A percentile compares a stretch with the other conserved stretches of the same genome.
Conservation (phyloP, 2,888 invertebrate species). For the Dendrolimus pini region DNA sequence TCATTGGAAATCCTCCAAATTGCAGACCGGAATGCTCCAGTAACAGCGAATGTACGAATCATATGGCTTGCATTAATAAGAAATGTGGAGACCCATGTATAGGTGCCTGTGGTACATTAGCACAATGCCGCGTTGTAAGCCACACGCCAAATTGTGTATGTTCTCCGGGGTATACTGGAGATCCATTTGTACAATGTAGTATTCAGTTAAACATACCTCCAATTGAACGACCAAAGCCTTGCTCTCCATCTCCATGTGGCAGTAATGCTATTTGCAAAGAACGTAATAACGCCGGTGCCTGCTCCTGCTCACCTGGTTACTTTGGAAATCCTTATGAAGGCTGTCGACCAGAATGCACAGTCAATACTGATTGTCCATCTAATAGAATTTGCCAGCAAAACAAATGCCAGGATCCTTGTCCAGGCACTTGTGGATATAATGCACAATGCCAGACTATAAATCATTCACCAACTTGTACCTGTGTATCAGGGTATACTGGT, state of each 20-base stretch:
- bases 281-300: conserved; percentile 82
- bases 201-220: conserved; percentile 45
- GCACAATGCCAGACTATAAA: conserved; percentile 84
- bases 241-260: conserved; percentile 84
- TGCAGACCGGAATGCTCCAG: conserved; percentile 85
- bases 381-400: conserved; percentile 84
- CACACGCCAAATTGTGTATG: conserved; percentile 84
- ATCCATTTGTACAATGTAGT: conserved; percentile 81
- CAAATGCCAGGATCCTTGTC: conserved; percentile 86
- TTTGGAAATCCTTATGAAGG: conserved; percentile 80
- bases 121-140: conserved; percentile 84
- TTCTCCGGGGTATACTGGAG: conserved; percentile 80
- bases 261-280: conserved; percentile 83
- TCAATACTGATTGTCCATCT: conserved; percentile 84
- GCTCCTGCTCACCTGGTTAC: conserved; percentile 81
- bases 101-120: conserved; percentile 81
- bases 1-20: conserved; percentile 81
- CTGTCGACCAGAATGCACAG: conserved; percentile 84
- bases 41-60: conserved; percentile 81
- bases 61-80: conserved; percentile 82
- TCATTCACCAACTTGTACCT: conserved; percentile 83
- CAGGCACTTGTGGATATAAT: conserved; percentile 84
- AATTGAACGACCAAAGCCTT: conserved; percentile 72
- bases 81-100: conserved; percentile 86
- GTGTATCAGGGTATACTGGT: conserved; percentile 79